These are phyloP conservation scores for Charanyca ferruginea DNA, from an alignment of 2,888 invertebrate species.

Conservation along the genomic window DNA sequence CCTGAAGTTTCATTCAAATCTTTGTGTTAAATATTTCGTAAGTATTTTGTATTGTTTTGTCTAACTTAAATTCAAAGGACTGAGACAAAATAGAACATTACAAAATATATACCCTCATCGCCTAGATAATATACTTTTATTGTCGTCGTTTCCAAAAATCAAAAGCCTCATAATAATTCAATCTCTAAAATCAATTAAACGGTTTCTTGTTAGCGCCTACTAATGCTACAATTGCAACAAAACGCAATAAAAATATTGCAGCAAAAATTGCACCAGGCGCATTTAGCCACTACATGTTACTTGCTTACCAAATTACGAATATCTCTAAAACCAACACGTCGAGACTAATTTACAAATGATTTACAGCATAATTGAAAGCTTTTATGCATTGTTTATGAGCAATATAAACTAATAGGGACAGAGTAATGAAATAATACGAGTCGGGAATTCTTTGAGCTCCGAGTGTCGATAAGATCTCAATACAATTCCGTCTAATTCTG, in stretches of 20 bases:
- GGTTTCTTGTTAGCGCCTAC: constrained; percentile 32
- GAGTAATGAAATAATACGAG: constrained; percentile 68
- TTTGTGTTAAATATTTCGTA: neutral
- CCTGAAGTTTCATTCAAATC: neutral
- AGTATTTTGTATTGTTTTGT: no score
- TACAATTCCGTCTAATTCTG: constrained; percentile 76
- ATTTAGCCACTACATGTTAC: neutral
- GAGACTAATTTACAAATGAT: constrained; percentile 65
- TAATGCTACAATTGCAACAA: constrained; percentile 24
- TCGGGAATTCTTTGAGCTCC: constrained; percentile 61
- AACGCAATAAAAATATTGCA: constrained; percentile 31
- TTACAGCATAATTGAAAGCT: constrained; percentile 69
- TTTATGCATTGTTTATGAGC: constrained; percentile 70
- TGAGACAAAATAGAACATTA: neutral
- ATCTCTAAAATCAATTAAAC: no score
- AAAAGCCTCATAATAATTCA: no score
- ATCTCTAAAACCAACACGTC: constrained; percentile 51
- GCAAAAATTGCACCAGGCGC: constrained; percentile 47
- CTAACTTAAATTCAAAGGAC: neutral
- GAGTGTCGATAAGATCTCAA: constrained; percentile 70
- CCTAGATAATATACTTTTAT: no score
- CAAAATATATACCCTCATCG: neutral
- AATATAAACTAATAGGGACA: constrained; percentile 70
- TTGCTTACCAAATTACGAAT: constrained; percentile 30
- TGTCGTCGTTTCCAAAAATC: no score